These are phyloP conservation scores for Podargus strigoides DNA, from an alignment of 2,797 vertebrate genomes.

Conservation along the genomic window DNA sequence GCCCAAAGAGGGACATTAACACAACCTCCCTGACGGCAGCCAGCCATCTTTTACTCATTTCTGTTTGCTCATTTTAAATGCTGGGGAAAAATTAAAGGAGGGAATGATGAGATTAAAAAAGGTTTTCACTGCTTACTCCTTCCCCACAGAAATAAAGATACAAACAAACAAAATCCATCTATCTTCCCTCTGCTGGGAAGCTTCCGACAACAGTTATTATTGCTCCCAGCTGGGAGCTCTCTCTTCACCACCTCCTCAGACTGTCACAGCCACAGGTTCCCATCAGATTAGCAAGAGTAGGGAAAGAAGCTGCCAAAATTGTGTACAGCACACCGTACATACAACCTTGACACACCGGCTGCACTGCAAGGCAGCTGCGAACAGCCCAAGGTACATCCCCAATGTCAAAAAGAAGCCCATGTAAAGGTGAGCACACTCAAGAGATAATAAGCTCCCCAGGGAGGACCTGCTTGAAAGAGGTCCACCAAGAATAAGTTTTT, in stretches of 20 bases:
- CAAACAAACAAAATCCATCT: conserved; percentile 30
- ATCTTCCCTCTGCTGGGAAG: background rate
- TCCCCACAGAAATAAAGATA: conserved; percentile 22
- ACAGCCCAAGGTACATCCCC: background rate
- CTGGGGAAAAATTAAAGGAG: background rate
- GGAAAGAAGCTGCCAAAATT: background rate
- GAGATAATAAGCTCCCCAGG: conserved; percentile 43
- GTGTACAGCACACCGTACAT: fast-evolving
- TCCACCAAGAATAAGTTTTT: conserved; percentile 5
- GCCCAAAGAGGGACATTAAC: background rate
- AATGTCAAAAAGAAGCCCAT: background rate
- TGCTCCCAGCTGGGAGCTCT: conserved; percentile 2
- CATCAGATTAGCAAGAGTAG: background rate
- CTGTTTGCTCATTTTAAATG: background rate
- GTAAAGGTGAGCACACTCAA: conserved; percentile 8
- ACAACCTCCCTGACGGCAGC: background rate
- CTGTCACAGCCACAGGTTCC: conserved; percentile 6
- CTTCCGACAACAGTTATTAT: background rate
- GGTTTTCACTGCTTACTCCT: background rate
- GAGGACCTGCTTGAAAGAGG: conserved; percentile 11
- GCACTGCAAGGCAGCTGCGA: background rate
- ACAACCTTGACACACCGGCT: background rate
- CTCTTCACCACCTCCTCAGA: background rate
- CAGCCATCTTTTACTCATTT: conserved; percentile 14
- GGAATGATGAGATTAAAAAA: background rate